phyloP scores from a whole-genome alignment of 30 jellyfish, hydroid and myxozoan species.

The Aurelia sp. region DNA sequence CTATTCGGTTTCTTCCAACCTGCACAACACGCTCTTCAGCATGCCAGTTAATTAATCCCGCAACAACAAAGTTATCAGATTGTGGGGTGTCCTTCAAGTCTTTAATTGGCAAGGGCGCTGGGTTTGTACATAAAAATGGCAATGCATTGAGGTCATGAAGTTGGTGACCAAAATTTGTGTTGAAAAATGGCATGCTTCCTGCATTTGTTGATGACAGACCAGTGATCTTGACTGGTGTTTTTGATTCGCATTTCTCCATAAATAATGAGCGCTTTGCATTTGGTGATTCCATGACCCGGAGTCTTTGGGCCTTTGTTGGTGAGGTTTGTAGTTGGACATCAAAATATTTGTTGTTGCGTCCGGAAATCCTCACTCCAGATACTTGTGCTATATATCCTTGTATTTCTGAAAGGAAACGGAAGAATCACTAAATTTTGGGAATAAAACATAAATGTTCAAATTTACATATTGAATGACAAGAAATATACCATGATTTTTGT shows the following conservation, averaged over 20 bases:
- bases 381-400: slow-evolving; percentile 20
- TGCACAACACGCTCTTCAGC: slow-evolving; percentile 4
- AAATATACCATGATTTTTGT: too few relatives aligned
- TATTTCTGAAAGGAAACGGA: slow-evolving; percentile 2
- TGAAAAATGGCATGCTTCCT: slow-evolving; percentile 12
- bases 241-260: slow-evolving; percentile 8
- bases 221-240: slow-evolving; percentile 5
- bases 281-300: background rate
- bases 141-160: background rate
- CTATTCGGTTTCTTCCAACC: slow-evolving; percentile 19
- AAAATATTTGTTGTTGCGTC: slow-evolving; percentile 7
- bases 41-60: slow-evolving; percentile 8
- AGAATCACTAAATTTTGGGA: too few relatives aligned
- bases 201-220: background rate
- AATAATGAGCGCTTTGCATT: background rate
- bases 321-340: slow-evolving; percentile 8
- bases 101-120: slow-evolving; percentile 3
- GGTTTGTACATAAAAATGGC: background rate
- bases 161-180: slow-evolving; percentile 1
- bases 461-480: too few relatives aligned
- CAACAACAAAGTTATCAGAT: slow-evolving; percentile 4
- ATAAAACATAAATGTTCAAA: too few relatives aligned
- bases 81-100: slow-evolving; percentile 12
- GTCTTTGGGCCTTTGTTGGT: background rate
- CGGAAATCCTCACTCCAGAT: slow-evolving; percentile 4